These are phyloP conservation scores for Choloepus didactylus DNA, from an alignment of 2,797 vertebrate genomes.

Conservation along the genomic window DNA sequence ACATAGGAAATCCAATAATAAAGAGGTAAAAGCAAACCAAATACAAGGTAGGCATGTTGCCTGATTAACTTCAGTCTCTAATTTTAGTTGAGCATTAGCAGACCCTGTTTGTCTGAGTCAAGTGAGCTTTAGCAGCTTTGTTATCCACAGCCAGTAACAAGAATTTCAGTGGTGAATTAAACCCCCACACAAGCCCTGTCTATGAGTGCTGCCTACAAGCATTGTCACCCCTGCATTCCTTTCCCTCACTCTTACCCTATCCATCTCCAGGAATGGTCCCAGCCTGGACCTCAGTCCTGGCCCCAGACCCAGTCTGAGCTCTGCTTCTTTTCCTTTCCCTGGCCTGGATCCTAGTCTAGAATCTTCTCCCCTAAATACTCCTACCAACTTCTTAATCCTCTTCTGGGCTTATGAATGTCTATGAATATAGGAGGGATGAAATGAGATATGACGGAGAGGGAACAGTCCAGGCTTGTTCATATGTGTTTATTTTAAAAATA, in stretches of 20 bases:
- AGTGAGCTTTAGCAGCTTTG: background rate
- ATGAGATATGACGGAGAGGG: constrained; percentile 33
- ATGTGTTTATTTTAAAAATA: constrained; percentile 36
- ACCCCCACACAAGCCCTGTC: constrained; percentile 18
- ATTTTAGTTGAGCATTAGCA: constrained; percentile 68
- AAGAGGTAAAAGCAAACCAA: constrained; percentile 58
- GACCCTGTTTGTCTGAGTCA: constrained; percentile 54
- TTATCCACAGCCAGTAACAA: constrained; percentile 10
- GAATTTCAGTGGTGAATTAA: background rate
- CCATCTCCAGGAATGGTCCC: constrained; percentile 43
- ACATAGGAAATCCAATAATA: constrained; percentile 20
- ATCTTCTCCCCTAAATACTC: constrained; percentile 65
- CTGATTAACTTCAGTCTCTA: constrained; percentile 60
- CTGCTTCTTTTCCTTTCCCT: constrained; percentile 73
- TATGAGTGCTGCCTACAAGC: background rate
- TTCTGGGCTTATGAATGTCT: constrained; percentile 12
- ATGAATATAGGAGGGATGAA: background rate
- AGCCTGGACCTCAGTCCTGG: constrained; percentile 19
- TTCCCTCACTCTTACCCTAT: background rate
- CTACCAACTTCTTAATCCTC: constrained; percentile 60
- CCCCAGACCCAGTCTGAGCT: constrained; percentile 46
- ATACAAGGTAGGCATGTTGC: background rate
- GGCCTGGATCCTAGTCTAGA: constrained; percentile 52
- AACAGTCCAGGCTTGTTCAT: background rate
- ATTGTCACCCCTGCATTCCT: constrained; percentile 39